Base-by-base conservation (phyloP, 2,113 vertebrate genomes). In the Antigone vipio region DNA sequence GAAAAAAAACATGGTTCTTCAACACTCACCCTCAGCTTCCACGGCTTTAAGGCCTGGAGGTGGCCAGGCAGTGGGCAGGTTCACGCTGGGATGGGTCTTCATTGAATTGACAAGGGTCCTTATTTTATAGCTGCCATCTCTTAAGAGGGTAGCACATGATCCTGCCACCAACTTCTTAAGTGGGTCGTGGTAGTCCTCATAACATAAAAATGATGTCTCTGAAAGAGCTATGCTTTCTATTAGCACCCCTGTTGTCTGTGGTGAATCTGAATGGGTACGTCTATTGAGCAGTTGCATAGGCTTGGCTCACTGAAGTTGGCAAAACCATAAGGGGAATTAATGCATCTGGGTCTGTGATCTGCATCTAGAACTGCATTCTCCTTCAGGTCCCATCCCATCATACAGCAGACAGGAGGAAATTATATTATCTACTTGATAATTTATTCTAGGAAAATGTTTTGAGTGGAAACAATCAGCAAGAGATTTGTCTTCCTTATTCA, bases 401-500 rank as follows among this genome's bases (percentile, higher is more conserved):
- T 10, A 47, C 18, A 45, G 60, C 42, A 78, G 40, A 42, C 20
- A 15, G 63, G 32, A 91, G 23, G 50, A 92, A 96, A 75, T 88
- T 15, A 44, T 45, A 63, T 69, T 88, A 62, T 44, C 66, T 80
- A 47, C 68, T 83, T 85, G 44, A 44, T 44, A 62, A 72, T 89
- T 95, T 88, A 88, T 92, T 96, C 91, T 73, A 60, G 75, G 82
- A 94, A 89, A 93, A 92, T 67, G 58, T 59, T 94, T 82, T 77
- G 30, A 88, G 52, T 79, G 68, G 64, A 89, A 94, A 92, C 64
- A 95, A 88, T 64, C 30, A 55, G 84, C 0, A 0, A 91, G 86
- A 89, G 72, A 84, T 84, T 89, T 78, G 78, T 59, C 94, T 92
- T 95, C 91, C 89, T 97, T 96, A 92, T 95, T 93, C 95, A 97